Base-by-base conservation (phyloP, 1,140 invertebrate species). In the Drosophila cardini region DNA sequence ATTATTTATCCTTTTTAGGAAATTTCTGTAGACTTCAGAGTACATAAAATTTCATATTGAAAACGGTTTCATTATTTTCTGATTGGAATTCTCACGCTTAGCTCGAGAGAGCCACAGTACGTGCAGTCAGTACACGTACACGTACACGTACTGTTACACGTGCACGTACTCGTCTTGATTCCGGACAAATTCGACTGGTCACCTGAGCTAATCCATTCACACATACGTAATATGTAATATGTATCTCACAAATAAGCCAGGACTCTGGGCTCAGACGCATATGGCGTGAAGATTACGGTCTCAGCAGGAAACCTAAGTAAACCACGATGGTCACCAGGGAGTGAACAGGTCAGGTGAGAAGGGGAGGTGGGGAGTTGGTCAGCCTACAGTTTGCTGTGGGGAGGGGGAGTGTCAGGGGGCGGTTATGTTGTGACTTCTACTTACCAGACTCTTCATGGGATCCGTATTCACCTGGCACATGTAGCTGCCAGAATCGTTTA, bases 401-500 rank as follows among this genome's bases (percentile, higher is more conserved):
- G 46, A 1, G 10, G 8, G 4, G 1, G 36, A 9, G 52, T 18
- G 21, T 48, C 32, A 6, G 42, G 9, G 7, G 15, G 32, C 4
- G 18, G 34, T n/a, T n/a, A n/a, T 26, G 21, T 26, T 26, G 45
- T 40, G 60, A 52, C 34, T 50, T 65, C 36, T 32, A 92, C 93
- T 94, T 93, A 97, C 96, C 94, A 97, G 96, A 92, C 95, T 96
- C 83, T 95, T 95, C 96, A 97, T 97, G 4, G 97, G 97, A 85
- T 97, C 96, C 3, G 97, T 98, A 92, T 98, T 98, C 76, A 98
- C 95, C 93, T 98, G 97, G 92, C 97, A 98, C 96, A 97, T 97
- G 92, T 97, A 98, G 18, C 95, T 96, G 58, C 96, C 97, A 1
- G 96, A 96, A 92, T 98, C 97, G 89, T 97, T 97, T 80, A 96